phyloP scores from a whole-genome alignment of 2,888 invertebrate genomes.

The Acleris laterana region DNA sequence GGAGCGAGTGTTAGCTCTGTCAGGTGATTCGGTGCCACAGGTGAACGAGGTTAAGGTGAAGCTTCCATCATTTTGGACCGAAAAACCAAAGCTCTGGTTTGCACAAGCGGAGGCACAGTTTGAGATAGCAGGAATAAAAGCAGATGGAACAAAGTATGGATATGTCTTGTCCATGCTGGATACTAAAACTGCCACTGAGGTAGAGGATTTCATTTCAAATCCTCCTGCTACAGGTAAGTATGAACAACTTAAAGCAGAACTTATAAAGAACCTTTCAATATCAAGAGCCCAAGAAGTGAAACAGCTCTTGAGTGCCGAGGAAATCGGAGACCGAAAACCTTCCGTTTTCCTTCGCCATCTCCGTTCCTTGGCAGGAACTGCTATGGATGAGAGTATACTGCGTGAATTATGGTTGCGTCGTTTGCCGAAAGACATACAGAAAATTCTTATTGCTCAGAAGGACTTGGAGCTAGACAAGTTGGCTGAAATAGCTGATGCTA shows the following conservation, averaged over 20 bases:
- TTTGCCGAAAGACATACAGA: conserved; percentile 26
- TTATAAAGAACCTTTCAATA: conserved; percentile 28
- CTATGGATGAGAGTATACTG: conserved; percentile 19
- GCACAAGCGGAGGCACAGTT: conserved; percentile 37
- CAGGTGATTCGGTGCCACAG: neutral
- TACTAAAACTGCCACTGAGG: conserved; percentile 6
- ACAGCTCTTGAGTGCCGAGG: conserved; percentile 27
- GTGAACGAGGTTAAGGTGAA: conserved; percentile 7
- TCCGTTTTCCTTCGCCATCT: conserved; percentile 33
- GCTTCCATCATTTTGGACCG: conserved; percentile 18
- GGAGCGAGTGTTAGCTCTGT: neutral
- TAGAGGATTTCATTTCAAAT: conserved; percentile 32
- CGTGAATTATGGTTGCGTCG: conserved; percentile 33
- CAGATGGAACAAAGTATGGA: conserved; percentile 29
- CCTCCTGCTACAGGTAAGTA: conserved; percentile 32
- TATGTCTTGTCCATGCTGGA: conserved; percentile 30
- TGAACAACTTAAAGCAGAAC: conserved; percentile 29
- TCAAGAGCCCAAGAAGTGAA: conserved; percentile 32
- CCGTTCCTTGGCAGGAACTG: conserved; percentile 22
- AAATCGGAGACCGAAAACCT: conserved; percentile 37
- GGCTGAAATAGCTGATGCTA: conserved; percentile 7
- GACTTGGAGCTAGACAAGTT: conserved; percentile 16
- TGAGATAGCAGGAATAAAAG: conserved; percentile 22
- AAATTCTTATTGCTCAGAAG: conserved; percentile 32
- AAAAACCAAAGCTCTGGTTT: conserved; percentile 30